A percentile compares a stretch with the other conserved stretches of the same genome.
Evolutionary conservation across 2,888 invertebrate species (phyloP).

Genomic region (Microplitis manilae): DNA sequence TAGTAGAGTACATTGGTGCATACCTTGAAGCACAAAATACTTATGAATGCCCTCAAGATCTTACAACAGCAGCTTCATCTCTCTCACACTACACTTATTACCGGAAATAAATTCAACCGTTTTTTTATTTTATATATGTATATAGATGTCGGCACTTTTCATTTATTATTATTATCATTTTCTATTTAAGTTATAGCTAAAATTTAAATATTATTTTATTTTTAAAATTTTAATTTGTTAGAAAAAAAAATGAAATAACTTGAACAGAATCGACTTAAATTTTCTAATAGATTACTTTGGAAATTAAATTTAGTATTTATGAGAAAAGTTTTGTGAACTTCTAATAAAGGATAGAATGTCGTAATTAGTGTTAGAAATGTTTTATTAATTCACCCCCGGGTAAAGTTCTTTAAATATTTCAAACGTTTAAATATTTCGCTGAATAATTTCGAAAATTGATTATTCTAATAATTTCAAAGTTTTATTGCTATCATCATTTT

Average conservation of each 20-base stretch:
- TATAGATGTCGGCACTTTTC: slow-evolving; percentile 15
- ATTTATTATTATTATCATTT: slow-evolving; percentile 21
- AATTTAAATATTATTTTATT: slow-evolving; percentile 7
- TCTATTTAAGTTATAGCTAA: slow-evolving; percentile 26
- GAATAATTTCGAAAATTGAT: neutral
- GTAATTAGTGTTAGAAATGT: neutral
- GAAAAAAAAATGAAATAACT: neutral
- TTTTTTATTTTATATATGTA: neutral
- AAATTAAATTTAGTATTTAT: neutral
- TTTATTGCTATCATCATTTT: neutral
- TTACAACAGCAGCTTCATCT: slow-evolving; percentile 11
- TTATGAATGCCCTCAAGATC: slow-evolving; percentile 28
- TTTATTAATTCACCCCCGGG: neutral
- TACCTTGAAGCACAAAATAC: slow-evolving; percentile 37
- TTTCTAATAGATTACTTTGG: neutral
- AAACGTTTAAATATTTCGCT: slow-evolving; percentile 52
- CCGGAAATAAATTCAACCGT: neutral
- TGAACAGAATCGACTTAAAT: neutral
- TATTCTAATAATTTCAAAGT: neutral
- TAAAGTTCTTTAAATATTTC: slow-evolving; percentile 25
- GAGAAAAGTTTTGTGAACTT: neutral
- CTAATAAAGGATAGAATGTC: neutral
- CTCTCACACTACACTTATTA: slow-evolving; percentile 6
- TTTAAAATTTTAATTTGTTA: neutral
- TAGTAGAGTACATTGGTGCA: slow-evolving; percentile 43